These are phyloP conservation scores for Pagrus major DNA, from an alignment of 2,113 vertebrate species.

Conservation along the genomic window DNA sequence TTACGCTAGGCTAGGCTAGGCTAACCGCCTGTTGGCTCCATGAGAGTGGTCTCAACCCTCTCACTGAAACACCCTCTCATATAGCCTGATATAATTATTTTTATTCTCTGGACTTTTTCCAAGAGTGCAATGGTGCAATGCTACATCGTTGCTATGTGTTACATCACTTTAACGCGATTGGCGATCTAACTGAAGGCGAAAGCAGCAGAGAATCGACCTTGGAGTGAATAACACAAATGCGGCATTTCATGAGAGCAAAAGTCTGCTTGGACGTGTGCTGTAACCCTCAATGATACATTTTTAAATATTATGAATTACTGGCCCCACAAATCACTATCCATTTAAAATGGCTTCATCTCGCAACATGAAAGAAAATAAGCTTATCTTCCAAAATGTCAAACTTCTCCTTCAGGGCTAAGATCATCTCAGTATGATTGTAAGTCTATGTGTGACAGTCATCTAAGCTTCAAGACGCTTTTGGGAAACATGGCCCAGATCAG, in stretches of 20 bases:
- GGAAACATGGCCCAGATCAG: slow-evolving; percentile 34
- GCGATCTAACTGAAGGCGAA: too few relatives aligned
- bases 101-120: too few relatives aligned
- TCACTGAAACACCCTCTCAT: too few relatives aligned
- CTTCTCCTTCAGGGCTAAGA: slow-evolving; percentile 24
- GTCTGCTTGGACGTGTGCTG: background rate
- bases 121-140: too few relatives aligned
- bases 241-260: background rate
- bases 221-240: background rate
- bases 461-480: slow-evolving; percentile 22
- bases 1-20: too few relatives aligned
- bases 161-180: too few relatives aligned
- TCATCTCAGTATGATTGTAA: slow-evolving; percentile 9
- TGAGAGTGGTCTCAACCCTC: too few relatives aligned
- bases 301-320: background rate
- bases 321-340: background rate
- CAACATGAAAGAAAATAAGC: background rate
- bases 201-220: background rate
- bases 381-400: slow-evolving; percentile 37
- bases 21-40: too few relatives aligned
- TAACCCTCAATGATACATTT: background rate
- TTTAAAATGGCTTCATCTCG: background rate
- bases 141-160: too few relatives aligned
- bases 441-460: slow-evolving; percentile 23
- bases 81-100: too few relatives aligned